Evolutionary conservation across 2,797 vertebrate genomes (phyloP).

Genomic region (Cryptoprocta ferox): DNA sequence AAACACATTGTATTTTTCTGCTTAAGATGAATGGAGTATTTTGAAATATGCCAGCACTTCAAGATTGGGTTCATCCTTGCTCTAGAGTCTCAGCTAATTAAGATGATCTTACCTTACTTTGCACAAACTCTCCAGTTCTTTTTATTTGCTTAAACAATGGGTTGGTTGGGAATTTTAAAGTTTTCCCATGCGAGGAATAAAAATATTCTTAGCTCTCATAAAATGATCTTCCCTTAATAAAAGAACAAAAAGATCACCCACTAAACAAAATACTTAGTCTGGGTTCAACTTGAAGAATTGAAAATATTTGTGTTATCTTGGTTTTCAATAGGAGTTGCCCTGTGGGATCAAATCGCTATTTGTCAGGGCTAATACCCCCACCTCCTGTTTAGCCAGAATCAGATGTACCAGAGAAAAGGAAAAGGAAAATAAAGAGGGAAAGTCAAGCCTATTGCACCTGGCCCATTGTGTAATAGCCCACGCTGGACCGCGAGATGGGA

Average conservation of each 20-base stretch:
- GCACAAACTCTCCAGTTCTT: background rate
- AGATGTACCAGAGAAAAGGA: constrained; percentile 68
- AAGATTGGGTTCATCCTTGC: background rate
- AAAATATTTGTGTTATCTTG: constrained; percentile 82
- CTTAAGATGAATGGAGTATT: constrained; percentile 11
- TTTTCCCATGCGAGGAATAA: constrained; percentile 65
- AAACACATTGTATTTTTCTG: constrained; percentile 47
- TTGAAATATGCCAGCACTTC: constrained; percentile 38
- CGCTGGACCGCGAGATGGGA: constrained; percentile 36
- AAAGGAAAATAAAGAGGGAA: constrained; percentile 67
- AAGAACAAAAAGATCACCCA: constrained; percentile 71
- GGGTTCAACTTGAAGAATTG: constrained; percentile 72
- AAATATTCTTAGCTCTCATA: constrained; percentile 69
- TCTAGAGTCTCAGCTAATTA: constrained; percentile 26
- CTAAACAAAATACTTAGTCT: constrained; percentile 73
- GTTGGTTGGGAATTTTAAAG: constrained; percentile 50
- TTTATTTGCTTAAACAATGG: constrained; percentile 48
- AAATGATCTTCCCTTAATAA: constrained; percentile 71
- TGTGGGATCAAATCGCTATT: constrained; percentile 71
- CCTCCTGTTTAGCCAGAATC: constrained; percentile 76
- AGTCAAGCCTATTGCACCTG: constrained; percentile 72
- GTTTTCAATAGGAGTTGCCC: constrained; percentile 77
- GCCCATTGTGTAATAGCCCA: constrained; percentile 51
- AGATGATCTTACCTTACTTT: constrained; percentile 41
- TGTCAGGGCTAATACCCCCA: constrained; percentile 61